phyloP scores from a whole-genome alignment of 2,888 invertebrate genomes.

The Dryocosmus kuriphilus region DNA sequence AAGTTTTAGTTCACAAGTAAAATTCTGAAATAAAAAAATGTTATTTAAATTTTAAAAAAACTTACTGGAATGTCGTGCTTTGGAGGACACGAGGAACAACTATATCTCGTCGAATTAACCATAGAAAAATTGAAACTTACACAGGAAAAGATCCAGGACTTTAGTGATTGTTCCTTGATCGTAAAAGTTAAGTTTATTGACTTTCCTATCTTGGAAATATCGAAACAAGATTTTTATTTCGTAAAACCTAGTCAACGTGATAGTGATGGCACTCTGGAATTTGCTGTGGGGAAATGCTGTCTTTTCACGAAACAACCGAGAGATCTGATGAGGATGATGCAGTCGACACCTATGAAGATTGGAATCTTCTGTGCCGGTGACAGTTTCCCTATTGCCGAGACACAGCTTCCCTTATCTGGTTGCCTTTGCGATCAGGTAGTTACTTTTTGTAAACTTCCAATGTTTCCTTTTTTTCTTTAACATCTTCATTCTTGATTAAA shows the following conservation, averaged over 20 bases:
- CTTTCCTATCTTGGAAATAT: slow-evolving; percentile 71
- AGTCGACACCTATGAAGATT: slow-evolving; percentile 64
- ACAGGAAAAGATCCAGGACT: slow-evolving; percentile 63
- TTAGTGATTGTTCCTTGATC: slow-evolving; percentile 62
- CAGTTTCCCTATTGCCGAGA: slow-evolving; percentile 72
- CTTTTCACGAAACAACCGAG: slow-evolving; percentile 71
- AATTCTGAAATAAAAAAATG: neutral
- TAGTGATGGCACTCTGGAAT: slow-evolving; percentile 61
- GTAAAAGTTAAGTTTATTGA: slow-evolving; percentile 72
- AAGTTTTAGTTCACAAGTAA: neutral
- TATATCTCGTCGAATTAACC: slow-evolving; percentile 70
- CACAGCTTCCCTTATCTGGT: slow-evolving; percentile 66
- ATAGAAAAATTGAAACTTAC: slow-evolving; percentile 68
- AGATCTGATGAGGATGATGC: slow-evolving; percentile 67
- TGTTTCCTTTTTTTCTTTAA: neutral
- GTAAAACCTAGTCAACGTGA: slow-evolving; percentile 51
- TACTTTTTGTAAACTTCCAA: neutral
- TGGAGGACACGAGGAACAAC: slow-evolving; percentile 68
- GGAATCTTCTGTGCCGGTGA: slow-evolving; percentile 71
- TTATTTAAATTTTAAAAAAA: neutral
- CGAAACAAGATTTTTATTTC: slow-evolving; percentile 66
- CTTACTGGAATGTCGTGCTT: slow-evolving; percentile 69
- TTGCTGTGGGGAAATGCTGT: slow-evolving; percentile 68
- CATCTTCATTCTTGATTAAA: neutral
- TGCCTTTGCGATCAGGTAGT: slow-evolving; percentile 72